Percentiles rank a stretch among this genome's conserved stretches.
phyloP scores from a whole-genome alignment of 2,113 vertebrate species.

The Helogale parvula region DNA sequence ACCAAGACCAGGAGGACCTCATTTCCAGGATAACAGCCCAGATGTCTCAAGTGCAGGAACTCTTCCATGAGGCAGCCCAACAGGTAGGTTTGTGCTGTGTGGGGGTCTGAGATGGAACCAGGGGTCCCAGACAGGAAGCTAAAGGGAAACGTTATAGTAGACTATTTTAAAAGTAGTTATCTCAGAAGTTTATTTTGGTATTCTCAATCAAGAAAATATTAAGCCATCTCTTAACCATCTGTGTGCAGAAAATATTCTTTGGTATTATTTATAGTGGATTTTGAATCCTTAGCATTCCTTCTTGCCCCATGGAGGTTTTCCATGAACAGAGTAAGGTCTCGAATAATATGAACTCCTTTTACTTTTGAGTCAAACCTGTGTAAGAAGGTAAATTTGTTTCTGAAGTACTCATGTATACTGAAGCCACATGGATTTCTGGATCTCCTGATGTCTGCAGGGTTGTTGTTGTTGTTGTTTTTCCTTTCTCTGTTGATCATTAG shows the following conservation, averaged over 20 bases:
- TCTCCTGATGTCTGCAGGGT: background rate
- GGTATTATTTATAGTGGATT: background rate
- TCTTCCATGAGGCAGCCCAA: conserved; percentile 96
- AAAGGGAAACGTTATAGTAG: background rate
- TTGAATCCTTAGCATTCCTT: background rate
- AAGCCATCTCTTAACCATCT: background rate
- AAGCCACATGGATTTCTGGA: background rate
- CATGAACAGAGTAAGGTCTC: background rate
- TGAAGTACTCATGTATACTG: background rate
- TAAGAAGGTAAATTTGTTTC: background rate
- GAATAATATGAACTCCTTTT: background rate
- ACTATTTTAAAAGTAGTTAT: background rate
- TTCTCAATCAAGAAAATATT: background rate
- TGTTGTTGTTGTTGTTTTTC: background rate
- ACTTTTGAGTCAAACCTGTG: background rate
- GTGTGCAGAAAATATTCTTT: background rate
- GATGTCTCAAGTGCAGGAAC: conserved; percentile 87
- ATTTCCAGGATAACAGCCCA: conserved; percentile 7
- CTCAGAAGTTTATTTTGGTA: background rate
- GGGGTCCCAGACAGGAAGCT: background rate
- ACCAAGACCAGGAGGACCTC: background rate
- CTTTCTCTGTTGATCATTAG: background rate
- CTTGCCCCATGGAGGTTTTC: background rate
- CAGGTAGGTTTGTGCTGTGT: conserved; percentile 86
- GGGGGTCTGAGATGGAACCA: background rate